These are phyloP conservation scores for Drosophila pseudotakahashii DNA, from an alignment of 2,888 invertebrate species.

Conservation along the genomic window DNA sequence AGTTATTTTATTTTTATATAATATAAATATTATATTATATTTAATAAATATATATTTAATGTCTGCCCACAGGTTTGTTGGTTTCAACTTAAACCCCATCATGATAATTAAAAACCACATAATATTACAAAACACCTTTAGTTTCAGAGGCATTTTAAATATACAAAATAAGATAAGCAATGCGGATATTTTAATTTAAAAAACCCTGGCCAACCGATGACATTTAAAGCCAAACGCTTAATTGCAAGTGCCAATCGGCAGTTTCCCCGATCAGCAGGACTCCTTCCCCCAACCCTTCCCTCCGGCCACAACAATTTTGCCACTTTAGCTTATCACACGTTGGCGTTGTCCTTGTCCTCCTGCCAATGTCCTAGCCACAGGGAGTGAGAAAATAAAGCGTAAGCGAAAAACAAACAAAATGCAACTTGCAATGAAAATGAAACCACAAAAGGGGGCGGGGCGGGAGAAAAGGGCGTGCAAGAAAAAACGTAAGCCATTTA, in stretches of 20 bases:
- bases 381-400: background rate
- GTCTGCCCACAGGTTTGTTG: no score
- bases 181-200: constrained; percentile 21
- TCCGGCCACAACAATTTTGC: constrained; percentile 21
- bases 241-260: constrained; percentile 71
- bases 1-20: no score
- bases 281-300: background rate
- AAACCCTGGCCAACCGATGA: constrained; percentile 31
- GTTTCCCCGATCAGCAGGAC: constrained; percentile 8
- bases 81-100: no score
- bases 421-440: constrained; percentile 41
- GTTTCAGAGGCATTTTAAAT: no score
- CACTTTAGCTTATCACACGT: constrained; percentile 45
- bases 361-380: constrained; percentile 23
- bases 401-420: constrained; percentile 40
- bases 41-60: no score
- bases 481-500: constrained; percentile 32
- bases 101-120: no score
- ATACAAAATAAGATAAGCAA: background rate
- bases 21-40: no score
- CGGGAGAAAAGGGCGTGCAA: background rate
- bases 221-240: constrained; percentile 63
- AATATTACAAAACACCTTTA: background rate
- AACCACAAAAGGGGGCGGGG: constrained; percentile 25
- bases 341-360: constrained; percentile 23